Base-by-base conservation (phyloP, 1,140 invertebrate genomes). In the Spodoptera litura region DNA sequence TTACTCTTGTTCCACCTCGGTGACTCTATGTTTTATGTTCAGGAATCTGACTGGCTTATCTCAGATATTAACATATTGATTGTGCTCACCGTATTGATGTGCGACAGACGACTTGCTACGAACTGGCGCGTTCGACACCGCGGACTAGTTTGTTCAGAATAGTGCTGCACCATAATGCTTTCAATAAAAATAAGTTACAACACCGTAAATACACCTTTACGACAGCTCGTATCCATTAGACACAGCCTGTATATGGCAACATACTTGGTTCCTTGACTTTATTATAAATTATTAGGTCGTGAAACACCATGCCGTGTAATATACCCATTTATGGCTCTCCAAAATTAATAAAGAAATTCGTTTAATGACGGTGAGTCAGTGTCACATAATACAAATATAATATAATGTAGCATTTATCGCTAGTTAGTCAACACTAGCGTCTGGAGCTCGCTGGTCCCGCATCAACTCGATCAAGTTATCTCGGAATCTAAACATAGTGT, bases 21-120 rank as follows among this genome's bases (percentile, higher is more conserved):
- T 87, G 85, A 87, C 77, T 86, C 83, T 84, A 87, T 85, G 84
- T 87, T 91, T 88, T 89, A 90, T 89, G 83, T 87, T 82, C 78
- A 89, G 86, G 87, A 91, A 92, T 93, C 87, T 88, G 81, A 89
- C 87, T 91, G 86, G 87, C 85, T 91, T 91, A 92, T 93, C 91
- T 89, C 56, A 84, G 91, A 93, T 91, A 92, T 93, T 93, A 93
- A 92, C 88, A 92, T 92, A 93, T 93, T 91, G 91, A 93, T 94
- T 91, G 88, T 88, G 86, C 86, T 90, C 87, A 83, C 83, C 85
- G 84, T 91, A 92, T 91, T 91, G 88, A 90, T 92, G 87, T 88
- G 85, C 83, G 85, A 88, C 83, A 87, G 83, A 89, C 86, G 51
- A 35, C 20, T 72, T 11, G 35, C 44, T 58, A 82, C 44, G 81